Evolutionary conservation across 2,797 vertebrate genomes (phyloP).

Genomic region (Jordanella pulchra): DNA sequence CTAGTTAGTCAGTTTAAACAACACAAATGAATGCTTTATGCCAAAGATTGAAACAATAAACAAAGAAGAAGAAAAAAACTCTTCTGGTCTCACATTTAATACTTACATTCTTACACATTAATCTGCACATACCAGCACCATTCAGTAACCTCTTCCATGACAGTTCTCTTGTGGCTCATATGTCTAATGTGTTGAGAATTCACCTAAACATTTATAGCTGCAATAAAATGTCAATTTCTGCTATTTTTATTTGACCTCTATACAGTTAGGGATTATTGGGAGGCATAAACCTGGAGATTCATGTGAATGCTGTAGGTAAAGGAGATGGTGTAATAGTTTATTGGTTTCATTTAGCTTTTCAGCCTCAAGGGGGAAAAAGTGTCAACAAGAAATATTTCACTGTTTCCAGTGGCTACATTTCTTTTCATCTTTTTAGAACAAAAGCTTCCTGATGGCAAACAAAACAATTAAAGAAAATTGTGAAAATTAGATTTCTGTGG

Average conservation of each 20-base stretch:
- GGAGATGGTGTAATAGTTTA: slow-evolving; percentile 2
- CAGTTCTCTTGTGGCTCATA: slow-evolving; percentile 26
- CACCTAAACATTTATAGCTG: slow-evolving; percentile 20
- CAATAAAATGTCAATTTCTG: slow-evolving; percentile 36
- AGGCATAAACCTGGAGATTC: slow-evolving; percentile 11
- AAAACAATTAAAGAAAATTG: neutral
- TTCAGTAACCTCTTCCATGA: slow-evolving; percentile 48
- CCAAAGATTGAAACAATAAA: neutral
- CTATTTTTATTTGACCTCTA: slow-evolving; percentile 41
- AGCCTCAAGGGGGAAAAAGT: neutral
- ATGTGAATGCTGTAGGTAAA: neutral
- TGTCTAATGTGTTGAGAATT: slow-evolving; percentile 25
- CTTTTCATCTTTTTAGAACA: slow-evolving; percentile 3
- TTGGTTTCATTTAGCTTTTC: slow-evolving; percentile 12
- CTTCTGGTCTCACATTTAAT: slow-evolving; percentile 30
- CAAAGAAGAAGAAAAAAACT: neutral
- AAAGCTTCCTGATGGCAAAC: slow-evolving; percentile 12
- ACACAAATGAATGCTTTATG: slow-evolving; percentile 8
- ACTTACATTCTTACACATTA: slow-evolving; percentile 26
- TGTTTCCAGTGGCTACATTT: neutral
- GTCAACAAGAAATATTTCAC: neutral
- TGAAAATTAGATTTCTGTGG: slow-evolving; percentile 16
- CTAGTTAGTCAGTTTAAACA: neutral
- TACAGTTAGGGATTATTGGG: slow-evolving; percentile 17
- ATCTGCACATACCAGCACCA: slow-evolving; percentile 41